Evolutionary conservation across 2,888 invertebrate species (phyloP).

Genomic region (Acanthosepion lycidas): DNA sequence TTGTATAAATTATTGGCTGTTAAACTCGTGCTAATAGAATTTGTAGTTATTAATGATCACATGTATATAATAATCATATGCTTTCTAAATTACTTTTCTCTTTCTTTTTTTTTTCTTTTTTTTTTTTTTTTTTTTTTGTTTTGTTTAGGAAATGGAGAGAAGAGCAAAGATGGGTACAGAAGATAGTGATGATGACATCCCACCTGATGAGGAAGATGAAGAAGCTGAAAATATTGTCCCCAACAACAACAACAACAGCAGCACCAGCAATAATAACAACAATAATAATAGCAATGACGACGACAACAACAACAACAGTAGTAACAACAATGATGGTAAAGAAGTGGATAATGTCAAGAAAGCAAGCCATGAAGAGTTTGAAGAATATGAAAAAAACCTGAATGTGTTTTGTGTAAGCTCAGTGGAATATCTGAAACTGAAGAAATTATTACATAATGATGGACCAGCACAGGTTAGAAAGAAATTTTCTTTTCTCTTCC

Average conservation of each 20-base stretch:
- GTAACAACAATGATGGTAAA: background rate
- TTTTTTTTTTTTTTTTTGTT: background rate
- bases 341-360: conserved; percentile 52
- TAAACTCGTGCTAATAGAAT: too few relatives aligned
- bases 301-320: background rate
- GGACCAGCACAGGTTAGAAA: conserved; percentile 59
- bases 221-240: conserved; percentile 48
- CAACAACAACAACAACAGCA: background rate
- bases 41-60: too few relatives aligned
- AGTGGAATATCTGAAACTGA: conserved; percentile 65
- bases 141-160: conserved; percentile 59
- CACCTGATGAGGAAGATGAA: conserved; percentile 54
- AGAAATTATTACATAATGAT: conserved; percentile 57
- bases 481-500: too few relatives aligned
- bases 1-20: too few relatives aligned
- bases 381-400: conserved; percentile 58
- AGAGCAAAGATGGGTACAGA: conserved; percentile 55
- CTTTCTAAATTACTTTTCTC: background rate
- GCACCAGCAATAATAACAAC: background rate
- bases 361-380: conserved; percentile 57
- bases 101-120: background rate
- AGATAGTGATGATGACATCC: conserved; percentile 53
- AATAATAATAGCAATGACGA: background rate
- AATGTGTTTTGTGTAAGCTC: conserved; percentile 67
- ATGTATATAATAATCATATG: background rate